These are phyloP conservation scores for Ovis canadensis DNA, from an alignment of 2,113 vertebrate species.

Conservation along the genomic window DNA sequence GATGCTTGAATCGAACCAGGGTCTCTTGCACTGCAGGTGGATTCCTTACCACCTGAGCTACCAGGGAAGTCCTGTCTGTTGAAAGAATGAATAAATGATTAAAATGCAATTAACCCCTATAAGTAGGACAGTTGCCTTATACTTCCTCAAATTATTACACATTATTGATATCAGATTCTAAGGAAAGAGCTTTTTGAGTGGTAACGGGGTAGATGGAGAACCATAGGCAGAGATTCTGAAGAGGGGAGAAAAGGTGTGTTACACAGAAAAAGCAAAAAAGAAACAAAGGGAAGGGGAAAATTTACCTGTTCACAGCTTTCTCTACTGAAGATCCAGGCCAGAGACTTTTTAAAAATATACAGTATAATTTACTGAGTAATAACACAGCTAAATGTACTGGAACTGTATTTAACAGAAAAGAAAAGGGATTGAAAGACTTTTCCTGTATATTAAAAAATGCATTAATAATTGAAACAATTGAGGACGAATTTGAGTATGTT, in stretches of 20 bases:
- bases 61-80: not conserved
- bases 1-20: not conserved
- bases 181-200: not conserved
- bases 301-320: not conserved
- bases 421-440: not conserved
- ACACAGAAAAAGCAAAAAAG: not conserved
- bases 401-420: not conserved
- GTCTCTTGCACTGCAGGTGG: not conserved
- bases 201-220: not conserved
- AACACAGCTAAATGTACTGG: not conserved
- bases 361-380: not conserved
- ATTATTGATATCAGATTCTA: not conserved
- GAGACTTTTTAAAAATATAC: not conserved
- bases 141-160: not conserved
- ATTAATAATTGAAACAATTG: not conserved
- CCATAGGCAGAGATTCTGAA: not conserved
- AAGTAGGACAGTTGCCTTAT: not conserved
- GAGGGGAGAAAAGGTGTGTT: not conserved
- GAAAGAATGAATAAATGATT: not conserved
- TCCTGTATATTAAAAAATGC: not conserved
- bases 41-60: not conserved
- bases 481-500: not conserved
- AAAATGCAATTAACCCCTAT: not conserved
- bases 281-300: not conserved
- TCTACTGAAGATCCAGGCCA: not conserved